Percentiles rank a stretch among this genome's conserved stretches.
These are phyloP conservation scores for Apodemia zela DNA, from an alignment of 2,888 invertebrate genomes.

Conservation along the genomic window DNA sequence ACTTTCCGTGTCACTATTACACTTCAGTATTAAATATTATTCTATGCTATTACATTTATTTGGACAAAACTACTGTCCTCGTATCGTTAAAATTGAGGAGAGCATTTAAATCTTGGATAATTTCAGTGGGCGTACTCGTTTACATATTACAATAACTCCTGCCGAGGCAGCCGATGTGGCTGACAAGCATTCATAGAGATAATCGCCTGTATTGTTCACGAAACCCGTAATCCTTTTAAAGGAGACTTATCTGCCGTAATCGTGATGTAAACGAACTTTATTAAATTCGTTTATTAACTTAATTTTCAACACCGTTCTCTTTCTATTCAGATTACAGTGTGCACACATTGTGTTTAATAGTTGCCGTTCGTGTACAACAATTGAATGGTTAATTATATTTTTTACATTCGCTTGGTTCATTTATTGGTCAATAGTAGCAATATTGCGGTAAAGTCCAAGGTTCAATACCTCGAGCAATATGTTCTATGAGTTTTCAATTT, in stretches of 20 bases:
- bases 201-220: slow-evolving; percentile 64
- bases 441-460: too few species aligned
- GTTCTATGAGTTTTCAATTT: too few species aligned
- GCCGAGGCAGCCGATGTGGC: slow-evolving; percentile 43
- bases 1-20: neutral
- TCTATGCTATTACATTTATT: neutral
- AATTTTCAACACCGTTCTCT: slow-evolving; percentile 27
- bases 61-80: neutral
- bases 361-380: neutral
- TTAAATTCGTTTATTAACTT: slow-evolving; percentile 55
- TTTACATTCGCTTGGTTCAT: neutral
- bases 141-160: slow-evolving; percentile 62
- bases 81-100: slow-evolving; percentile 44
- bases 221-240: slow-evolving; percentile 64
- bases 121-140: slow-evolving; percentile 47
- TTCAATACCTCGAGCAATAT: too few species aligned
- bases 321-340: slow-evolving; percentile 4
- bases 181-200: slow-evolving; percentile 66
- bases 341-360: neutral
- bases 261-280: slow-evolving; percentile 56
- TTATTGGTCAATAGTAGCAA: neutral
- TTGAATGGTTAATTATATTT: neutral
- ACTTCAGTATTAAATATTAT: too few species aligned
- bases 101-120: slow-evolving; percentile 48
- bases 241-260: slow-evolving; percentile 57